Evolutionary conservation across 2,797 vertebrate genomes (phyloP).

Genomic region (Chanos chanos): DNA sequence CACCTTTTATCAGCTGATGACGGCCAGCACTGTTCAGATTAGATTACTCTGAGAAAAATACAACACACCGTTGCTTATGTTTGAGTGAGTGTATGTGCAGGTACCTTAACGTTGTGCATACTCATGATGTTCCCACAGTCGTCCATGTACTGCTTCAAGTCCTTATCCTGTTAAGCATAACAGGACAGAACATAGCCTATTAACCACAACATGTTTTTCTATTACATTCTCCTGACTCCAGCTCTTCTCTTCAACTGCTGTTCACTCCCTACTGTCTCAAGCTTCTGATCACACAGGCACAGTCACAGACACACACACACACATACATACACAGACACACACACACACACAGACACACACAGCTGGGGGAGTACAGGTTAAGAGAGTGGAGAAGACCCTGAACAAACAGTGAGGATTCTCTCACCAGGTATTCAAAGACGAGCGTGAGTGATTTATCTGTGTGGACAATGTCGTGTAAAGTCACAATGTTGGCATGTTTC

Average conservation of each 20-base stretch:
- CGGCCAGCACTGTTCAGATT: too few relatives aligned
- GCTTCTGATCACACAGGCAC: too few relatives aligned
- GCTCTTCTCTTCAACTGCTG: too few relatives aligned
- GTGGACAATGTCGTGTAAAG: constrained; percentile 96
- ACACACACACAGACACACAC: too few relatives aligned
- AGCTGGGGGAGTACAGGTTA: background rate
- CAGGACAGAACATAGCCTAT: background rate
- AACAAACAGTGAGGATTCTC: constrained; percentile 26
- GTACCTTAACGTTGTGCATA: constrained; percentile 98
- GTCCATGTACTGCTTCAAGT: constrained; percentile 99
- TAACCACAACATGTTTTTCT: too few relatives aligned
- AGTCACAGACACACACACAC: background rate
- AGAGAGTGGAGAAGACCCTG: background rate
- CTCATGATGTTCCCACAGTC: constrained; percentile 99
- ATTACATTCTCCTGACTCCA: too few relatives aligned
- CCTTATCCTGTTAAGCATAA: constrained; percentile 82
- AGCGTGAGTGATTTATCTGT: constrained; percentile 98
- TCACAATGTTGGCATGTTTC: constrained; percentile 99
- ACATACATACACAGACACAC: background rate
- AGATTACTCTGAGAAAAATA: too few relatives aligned
- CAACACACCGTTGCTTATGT: too few relatives aligned
- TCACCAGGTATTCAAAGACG: constrained; percentile 97
- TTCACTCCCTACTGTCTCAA: too few relatives aligned
- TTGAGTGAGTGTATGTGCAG: background rate
- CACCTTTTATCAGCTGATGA: too few relatives aligned